A percentile compares a stretch with the other conserved stretches of the same genome.
These are phyloP conservation scores for Porites australiensis DNA, from an alignment of 64 coral and sea anemone species.

Conservation along the genomic window DNA sequence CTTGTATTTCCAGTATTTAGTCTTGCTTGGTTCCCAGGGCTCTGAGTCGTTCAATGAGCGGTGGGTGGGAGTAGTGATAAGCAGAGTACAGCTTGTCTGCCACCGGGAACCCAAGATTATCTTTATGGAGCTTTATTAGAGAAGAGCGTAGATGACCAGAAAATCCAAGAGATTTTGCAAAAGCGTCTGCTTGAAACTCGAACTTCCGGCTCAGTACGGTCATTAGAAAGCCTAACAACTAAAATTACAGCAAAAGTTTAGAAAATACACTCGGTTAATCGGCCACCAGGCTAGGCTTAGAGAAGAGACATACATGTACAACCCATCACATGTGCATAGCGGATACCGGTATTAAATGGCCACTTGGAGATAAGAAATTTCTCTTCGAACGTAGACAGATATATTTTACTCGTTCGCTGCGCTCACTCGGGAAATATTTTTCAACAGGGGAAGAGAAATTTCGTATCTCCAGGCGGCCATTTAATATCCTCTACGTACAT, in stretches of 20 bases:
- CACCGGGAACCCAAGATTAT: constrained; percentile 98
- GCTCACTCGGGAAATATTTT: no score
- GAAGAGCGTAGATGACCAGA: constrained; percentile 73
- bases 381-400: no score
- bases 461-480: no score
- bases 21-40: constrained; percentile 88
- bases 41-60: constrained; percentile 87
- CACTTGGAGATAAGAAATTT: no score
- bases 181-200: constrained; percentile 97
- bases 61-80: constrained; percentile 95
- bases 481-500: no score
- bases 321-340: no score
- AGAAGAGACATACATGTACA: no score
- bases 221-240: constrained; percentile 98
- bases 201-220: constrained; percentile 93
- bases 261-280: no score
- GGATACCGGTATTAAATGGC: no score
- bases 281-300: no score
- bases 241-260: neutral
- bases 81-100: constrained; percentile 94
- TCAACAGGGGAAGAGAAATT: no score
- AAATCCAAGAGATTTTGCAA: constrained; percentile 96
- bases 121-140: constrained; percentile 91
- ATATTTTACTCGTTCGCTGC: no score
- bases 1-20: neutral